Conservation (phyloP, 2,797 vertebrate genomes). For the Chloroceryle amazona region DNA sequence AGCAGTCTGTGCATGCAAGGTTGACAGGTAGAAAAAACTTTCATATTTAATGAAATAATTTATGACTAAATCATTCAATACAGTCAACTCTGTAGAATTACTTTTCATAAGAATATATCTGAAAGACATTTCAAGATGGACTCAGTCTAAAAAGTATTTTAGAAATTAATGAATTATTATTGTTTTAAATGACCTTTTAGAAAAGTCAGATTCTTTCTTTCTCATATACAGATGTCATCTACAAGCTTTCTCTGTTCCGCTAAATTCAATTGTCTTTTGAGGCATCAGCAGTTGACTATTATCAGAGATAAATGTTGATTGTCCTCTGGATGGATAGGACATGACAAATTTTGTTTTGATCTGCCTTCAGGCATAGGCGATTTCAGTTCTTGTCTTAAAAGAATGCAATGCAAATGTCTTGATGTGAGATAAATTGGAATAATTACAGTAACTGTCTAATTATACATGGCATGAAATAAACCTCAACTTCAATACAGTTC, state of each 20-base stretch:
- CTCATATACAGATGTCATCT: background rate
- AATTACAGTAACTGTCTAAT: conserved; percentile 22
- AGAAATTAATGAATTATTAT: background rate
- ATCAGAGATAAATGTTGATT: background rate
- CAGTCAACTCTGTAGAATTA: background rate
- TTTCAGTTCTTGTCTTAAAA: conserved; percentile 7
- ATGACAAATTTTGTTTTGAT: conserved; percentile 3
- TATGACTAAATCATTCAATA: background rate
- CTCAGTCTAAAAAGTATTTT: background rate
- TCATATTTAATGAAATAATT: background rate
- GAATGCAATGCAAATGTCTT: background rate
- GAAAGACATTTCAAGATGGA: background rate
- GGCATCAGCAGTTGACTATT: background rate
- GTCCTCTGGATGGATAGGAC: background rate
- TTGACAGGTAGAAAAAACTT: background rate
- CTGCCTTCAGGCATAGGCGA: background rate
- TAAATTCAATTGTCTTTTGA: background rate
- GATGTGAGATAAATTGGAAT: conserved; percentile 29
- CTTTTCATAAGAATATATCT: background rate
- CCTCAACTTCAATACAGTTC: conserved; percentile 11
- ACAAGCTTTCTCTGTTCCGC: background rate
- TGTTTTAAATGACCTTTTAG: background rate
- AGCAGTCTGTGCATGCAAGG: background rate
- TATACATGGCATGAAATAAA: conserved; percentile 10
- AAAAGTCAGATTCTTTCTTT: background rate